Base-by-base conservation (phyloP, 2,113 vertebrate genomes). In the Elachura formosa region DNA sequence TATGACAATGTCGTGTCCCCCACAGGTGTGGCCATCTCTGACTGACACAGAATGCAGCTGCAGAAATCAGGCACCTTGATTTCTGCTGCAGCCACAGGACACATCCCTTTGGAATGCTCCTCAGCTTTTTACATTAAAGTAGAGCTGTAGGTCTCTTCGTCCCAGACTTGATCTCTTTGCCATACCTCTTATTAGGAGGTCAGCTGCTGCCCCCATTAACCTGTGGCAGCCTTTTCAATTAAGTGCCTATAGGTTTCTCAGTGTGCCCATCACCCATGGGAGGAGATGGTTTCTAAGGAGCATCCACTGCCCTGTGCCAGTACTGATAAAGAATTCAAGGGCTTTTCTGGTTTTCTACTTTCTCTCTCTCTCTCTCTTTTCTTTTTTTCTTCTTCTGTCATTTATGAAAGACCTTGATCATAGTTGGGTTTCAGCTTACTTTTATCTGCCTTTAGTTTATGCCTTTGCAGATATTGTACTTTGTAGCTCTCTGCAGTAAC, bases 281-380 rank as follows among this genome's bases (percentile, higher is more conserved):
- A 84, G 23, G n/a, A 71, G 20, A n/a, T 63, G 33, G 11, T 87
- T 72, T 81, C 64, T 31, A 11, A 40, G 34, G 15, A 71, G 23
- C 19, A 51, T 63, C 24, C 14, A 21, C 12, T 84, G 49, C 26
- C 26, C 12, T 17, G 9, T 58, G 36, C 9, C 19, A 56, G 1
- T 56, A 33, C 11, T 48, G n/a, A n/a, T 85, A 8, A 90, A 63
- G 3, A 49, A 48, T 29, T 9, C 7, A 41, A 7, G 7, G 2
- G 4, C 8, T 48, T 67, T 56, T 38, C 33, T 31, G 1, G 1
- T 4, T 38, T 40, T 15, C 3, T 48, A 3, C 23, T 28, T 61
- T n/a, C 22, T 9, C 5, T 31, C 2, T 12, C 1, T 6, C 15
- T 12, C 6, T 18, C 12, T 7, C 1, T 9, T 3, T 3, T 22